phyloP scores from a whole-genome alignment of 1,140 invertebrate species.

The Megathymus violae region DNA sequence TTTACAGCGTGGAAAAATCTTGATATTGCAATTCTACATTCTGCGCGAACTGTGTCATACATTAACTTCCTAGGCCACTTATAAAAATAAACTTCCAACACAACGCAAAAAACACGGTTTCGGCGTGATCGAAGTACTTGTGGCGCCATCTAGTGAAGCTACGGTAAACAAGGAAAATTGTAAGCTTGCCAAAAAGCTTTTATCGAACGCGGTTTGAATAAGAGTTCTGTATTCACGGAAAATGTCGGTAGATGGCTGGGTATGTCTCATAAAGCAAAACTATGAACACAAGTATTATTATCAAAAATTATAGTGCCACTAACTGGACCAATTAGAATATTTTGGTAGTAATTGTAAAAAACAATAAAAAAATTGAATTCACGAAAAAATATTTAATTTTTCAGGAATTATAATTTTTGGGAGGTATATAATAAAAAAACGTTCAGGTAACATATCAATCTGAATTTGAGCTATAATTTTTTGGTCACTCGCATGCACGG shows the following conservation, averaged over 20 bases:
- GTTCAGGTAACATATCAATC: too few relatives aligned
- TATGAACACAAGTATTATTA: too few relatives aligned
- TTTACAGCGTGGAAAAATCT: constrained; percentile 50
- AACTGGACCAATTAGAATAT: too few relatives aligned
- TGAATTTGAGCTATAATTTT: too few relatives aligned
- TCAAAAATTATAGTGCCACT: too few relatives aligned
- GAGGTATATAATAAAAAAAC: too few relatives aligned
- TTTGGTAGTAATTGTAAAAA: too few relatives aligned
- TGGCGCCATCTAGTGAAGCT: constrained; percentile 56
- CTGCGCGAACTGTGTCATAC: constrained; percentile 52
- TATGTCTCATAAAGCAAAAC: too few relatives aligned
- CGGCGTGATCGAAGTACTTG: constrained; percentile 23
- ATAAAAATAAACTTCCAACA: constrained; percentile 72
- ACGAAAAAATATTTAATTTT: too few relatives aligned
- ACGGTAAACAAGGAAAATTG: constrained; percentile 47
- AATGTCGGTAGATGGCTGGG: constrained; percentile 40
- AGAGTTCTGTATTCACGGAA: constrained; percentile 17
- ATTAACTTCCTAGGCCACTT: constrained; percentile 74
- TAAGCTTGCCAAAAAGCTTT: constrained; percentile 34
- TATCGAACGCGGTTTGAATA: constrained; percentile 29
- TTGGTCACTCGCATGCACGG: too few relatives aligned
- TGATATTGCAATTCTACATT: constrained; percentile 52
- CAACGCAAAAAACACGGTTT: constrained; percentile 50
- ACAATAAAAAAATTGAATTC: too few relatives aligned
- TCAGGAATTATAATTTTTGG: too few relatives aligned